These are phyloP conservation scores for Brachyrhaphis roseni DNA, from an alignment of 2,797 vertebrate genomes.

Conservation along the genomic window DNA sequence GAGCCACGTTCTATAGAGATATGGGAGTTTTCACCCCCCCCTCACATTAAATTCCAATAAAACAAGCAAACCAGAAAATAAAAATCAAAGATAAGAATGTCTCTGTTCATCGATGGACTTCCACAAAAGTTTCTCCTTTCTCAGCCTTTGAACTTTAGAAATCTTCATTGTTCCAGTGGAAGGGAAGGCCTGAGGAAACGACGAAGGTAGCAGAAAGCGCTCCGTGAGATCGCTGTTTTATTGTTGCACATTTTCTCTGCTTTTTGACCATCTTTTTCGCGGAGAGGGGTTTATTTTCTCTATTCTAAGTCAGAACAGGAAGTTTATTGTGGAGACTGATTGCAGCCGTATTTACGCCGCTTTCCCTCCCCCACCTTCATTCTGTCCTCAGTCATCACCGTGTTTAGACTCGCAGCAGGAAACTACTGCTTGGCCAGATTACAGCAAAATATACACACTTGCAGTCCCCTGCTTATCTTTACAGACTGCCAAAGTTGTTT, in stretches of 20 bases:
- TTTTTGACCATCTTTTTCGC: slow-evolving; percentile 51
- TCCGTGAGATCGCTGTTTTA: slow-evolving; percentile 71
- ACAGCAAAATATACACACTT: slow-evolving; percentile 59
- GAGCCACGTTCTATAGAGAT: not conserved
- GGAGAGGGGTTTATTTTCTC: slow-evolving; percentile 67
- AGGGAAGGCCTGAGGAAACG: slow-evolving; percentile 59
- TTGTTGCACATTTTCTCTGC: slow-evolving; percentile 34
- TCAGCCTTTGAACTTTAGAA: slow-evolving; percentile 57
- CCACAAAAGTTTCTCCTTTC: slow-evolving; percentile 16
- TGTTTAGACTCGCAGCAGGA: slow-evolving; percentile 77
- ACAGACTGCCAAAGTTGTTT: slow-evolving; percentile 50
- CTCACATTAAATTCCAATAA: no score
- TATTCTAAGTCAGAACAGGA: slow-evolving; percentile 70
- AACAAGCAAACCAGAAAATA: not conserved
- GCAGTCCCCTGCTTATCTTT: slow-evolving; percentile 53
- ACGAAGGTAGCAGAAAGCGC: slow-evolving; percentile 40
- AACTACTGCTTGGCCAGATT: slow-evolving; percentile 74
- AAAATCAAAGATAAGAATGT: not conserved
- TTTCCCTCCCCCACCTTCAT: slow-evolving; percentile 56
- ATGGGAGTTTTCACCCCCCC: not conserved
- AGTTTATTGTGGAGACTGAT: slow-evolving; percentile 82
- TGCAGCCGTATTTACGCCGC: slow-evolving; percentile 73
- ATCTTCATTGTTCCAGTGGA: slow-evolving; percentile 60
- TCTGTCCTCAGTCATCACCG: slow-evolving; percentile 64
- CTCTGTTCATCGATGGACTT: slow-evolving; percentile 6